Percentiles rank a stretch among this genome's conserved stretches.
These are phyloP conservation scores for Delphinus delphis DNA, from an alignment of 2,113 vertebrate species.

Conservation along the genomic window DNA sequence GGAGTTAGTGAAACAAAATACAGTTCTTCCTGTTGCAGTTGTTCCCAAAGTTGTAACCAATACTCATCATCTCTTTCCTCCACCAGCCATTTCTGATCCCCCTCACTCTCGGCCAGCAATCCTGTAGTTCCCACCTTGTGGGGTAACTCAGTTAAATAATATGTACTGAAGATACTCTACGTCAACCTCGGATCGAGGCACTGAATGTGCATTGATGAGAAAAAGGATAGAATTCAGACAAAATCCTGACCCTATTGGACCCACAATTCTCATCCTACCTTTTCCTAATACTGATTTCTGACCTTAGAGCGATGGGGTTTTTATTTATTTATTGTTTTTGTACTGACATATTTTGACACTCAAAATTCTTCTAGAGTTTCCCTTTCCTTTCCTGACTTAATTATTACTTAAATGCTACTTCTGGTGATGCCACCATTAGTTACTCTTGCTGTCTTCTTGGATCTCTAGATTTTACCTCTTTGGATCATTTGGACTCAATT, in stretches of 20 bases:
- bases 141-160: background rate
- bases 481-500: background rate
- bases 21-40: background rate
- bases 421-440: background rate
- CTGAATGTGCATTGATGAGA: background rate
- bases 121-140: background rate
- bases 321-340: background rate
- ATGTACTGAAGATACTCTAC: background rate
- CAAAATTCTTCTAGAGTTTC: background rate
- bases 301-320: background rate
- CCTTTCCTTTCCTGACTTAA: background rate
- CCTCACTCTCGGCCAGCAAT: fast-evolving
- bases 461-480: background rate
- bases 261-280: background rate
- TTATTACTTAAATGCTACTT: background rate
- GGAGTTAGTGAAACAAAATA: background rate
- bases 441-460: background rate
- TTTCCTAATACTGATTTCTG: background rate
- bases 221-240: background rate
- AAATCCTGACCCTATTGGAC: background rate
- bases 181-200: background rate
- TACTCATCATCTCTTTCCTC: background rate
- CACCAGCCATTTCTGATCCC: background rate
- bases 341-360: background rate
- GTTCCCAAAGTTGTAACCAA: background rate